These are phyloP conservation scores for Caenorhabditis sp. DNA, from an alignment of 2,888 invertebrate species.

Conservation along the genomic window DNA sequence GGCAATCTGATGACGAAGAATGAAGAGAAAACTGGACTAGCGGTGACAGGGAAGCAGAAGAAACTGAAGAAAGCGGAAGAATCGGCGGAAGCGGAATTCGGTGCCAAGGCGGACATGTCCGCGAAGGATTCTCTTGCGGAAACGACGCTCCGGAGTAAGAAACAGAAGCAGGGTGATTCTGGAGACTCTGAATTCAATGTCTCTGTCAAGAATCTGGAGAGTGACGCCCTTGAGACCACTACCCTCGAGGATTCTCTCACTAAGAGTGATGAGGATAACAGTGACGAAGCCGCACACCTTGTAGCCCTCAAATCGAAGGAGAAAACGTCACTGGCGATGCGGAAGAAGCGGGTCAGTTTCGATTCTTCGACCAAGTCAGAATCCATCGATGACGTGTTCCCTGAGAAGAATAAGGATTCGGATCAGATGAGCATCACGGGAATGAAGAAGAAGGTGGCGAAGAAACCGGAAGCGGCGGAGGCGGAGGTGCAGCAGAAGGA, in stretches of 20 bases:
- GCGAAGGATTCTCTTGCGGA: conserved; percentile 35
- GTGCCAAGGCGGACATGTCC: not conserved
- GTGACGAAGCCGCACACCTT: conserved; percentile 27
- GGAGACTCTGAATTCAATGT: not conserved
- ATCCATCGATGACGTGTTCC: conserved; percentile 47
- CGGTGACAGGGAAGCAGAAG: conserved; percentile 34
- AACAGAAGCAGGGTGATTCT: conserved; percentile 28
- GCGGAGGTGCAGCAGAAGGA: conserved; percentile 26
- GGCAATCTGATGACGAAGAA: conserved; percentile 36
- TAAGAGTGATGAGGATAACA: conserved; percentile 28
- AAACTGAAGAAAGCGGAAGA: conserved; percentile 33
- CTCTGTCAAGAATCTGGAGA: conserved; percentile 10
- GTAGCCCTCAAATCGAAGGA: conserved; percentile 45
- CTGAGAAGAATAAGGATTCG: conserved; percentile 41
- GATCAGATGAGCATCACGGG: conserved; percentile 45
- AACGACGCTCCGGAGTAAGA: conserved; percentile 29
- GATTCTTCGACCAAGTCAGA: conserved; percentile 58
- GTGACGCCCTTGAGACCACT: conserved; percentile 19
- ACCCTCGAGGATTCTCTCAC: conserved; percentile 33
- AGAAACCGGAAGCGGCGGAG: conserved; percentile 26
- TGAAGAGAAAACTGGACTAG: conserved; percentile 42
- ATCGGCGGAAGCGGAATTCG: conserved; percentile 27
- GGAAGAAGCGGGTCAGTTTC: conserved; percentile 56
- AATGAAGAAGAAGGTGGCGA: conserved; percentile 49
- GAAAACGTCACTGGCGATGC: conserved; percentile 47